Conservation (phyloP, 2,797 vertebrate genomes). For the Varecia variegata region DNA sequence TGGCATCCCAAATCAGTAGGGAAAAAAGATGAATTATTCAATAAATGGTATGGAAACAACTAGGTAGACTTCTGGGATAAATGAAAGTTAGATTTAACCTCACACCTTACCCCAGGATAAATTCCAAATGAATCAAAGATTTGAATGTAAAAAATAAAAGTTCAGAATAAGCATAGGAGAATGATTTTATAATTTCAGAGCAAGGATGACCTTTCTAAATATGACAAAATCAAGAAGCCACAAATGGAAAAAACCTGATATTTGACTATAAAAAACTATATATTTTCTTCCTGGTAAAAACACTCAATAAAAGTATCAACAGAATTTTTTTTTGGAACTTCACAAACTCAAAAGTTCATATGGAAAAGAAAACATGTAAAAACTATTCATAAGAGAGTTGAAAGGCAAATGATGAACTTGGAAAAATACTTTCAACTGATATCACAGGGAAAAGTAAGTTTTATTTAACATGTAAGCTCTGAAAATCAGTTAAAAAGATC, state of each 20-base stretch:
- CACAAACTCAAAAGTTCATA: constrained; percentile 9
- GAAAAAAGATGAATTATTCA: not conserved
- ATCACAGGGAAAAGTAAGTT: constrained; percentile 23
- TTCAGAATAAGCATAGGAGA: not conserved
- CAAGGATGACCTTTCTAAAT: not conserved
- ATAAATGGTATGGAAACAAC: not conserved
- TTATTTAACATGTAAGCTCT: constrained; percentile 15
- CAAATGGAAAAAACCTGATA: not conserved
- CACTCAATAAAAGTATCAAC: constrained; percentile 10
- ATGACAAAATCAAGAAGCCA: not conserved
- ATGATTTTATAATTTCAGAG: not conserved
- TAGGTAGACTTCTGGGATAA: not conserved
- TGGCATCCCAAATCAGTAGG: not conserved
- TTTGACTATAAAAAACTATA: constrained; percentile 1
- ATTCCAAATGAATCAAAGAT: not conserved
- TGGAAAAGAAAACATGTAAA: constrained; percentile 26
- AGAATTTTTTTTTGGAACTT: not conserved
- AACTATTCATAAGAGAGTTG: not conserved
- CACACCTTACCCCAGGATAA: not conserved
- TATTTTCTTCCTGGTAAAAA: constrained; percentile 29
- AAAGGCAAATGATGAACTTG: not conserved
- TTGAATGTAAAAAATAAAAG: not conserved
- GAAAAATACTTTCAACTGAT: constrained; percentile 27
- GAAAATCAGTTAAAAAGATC: constrained; percentile 28
- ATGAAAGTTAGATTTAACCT: not conserved